Conservation (phyloP, 2,888 invertebrate genomes). For the Philhelius pedissequus region DNA sequence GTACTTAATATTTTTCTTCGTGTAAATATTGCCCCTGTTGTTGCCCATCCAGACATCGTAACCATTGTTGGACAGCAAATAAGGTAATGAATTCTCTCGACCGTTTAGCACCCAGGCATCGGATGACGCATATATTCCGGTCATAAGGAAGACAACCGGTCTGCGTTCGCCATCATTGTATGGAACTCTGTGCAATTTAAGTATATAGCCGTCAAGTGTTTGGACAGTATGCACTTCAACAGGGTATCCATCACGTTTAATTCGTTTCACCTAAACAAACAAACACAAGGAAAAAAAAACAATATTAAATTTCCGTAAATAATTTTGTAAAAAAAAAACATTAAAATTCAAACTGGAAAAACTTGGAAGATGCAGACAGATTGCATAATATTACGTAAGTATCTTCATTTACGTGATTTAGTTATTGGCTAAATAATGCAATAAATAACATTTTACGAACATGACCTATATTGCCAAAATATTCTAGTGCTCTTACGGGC, state of each 20-base stretch:
- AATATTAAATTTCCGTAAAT: not conserved
- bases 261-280: conserved; percentile 70
- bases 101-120: conserved; percentile 77
- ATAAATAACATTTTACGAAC: no score
- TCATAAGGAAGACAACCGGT: conserved; percentile 75
- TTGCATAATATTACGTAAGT: not conserved
- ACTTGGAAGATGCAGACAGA: not conserved
- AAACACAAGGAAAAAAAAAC: not conserved
- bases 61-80: conserved; percentile 75
- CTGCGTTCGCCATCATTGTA: conserved; percentile 71
- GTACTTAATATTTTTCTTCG: conserved; percentile 74
- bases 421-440: no score
- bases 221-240: conserved; percentile 82
- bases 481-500: no score
- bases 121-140: conserved; percentile 76
- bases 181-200: conserved; percentile 76
- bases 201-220: conserved; percentile 76
- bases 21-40: conserved; percentile 76
- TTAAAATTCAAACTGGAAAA: no score
- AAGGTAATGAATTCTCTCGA: conserved; percentile 76
- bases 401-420: no score
- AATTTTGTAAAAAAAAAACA: not conserved
- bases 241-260: conserved; percentile 76
- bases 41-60: conserved; percentile 78
- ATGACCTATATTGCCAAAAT: no score